These are phyloP conservation scores for Alectura lathami DNA, from an alignment of 2,113 vertebrate genomes.

Conservation along the genomic window DNA sequence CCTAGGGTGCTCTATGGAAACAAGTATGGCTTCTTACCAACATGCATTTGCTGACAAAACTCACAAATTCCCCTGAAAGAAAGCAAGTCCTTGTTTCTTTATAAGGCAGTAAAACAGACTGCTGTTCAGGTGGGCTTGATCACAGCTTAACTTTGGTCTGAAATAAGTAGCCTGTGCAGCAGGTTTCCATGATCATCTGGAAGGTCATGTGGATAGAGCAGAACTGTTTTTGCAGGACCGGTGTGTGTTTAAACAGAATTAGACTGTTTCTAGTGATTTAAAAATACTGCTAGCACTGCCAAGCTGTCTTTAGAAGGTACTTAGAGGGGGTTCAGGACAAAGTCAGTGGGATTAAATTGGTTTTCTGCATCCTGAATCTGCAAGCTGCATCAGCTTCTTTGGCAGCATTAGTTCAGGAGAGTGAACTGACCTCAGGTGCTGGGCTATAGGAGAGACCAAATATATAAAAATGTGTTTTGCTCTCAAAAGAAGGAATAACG, in stretches of 20 bases:
- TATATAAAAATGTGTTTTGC: neutral
- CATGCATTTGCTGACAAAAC: conserved; percentile 43
- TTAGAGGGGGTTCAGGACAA: conserved; percentile 24
- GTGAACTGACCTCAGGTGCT: neutral
- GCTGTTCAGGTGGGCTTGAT: conserved; percentile 18
- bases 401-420: neutral
- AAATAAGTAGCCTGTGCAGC: conserved; percentile 59
- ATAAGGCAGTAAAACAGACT: neutral
- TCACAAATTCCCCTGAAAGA: conserved; percentile 22
- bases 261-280: conserved; percentile 62
- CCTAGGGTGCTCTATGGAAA: neutral
- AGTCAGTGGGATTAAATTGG: conserved; percentile 28
- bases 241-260: conserved; percentile 58
- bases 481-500: neutral
- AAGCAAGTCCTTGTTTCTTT: conserved; percentile 4
- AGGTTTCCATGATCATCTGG: conserved; percentile 56
- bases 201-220: conserved; percentile 40
- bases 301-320: conserved; percentile 47
- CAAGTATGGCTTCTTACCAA: neutral
- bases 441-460: neutral
- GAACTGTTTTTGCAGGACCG: conserved; percentile 69
- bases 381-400: neutral
- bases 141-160: conserved; percentile 8
- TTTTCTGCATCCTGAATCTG: conserved; percentile 33
- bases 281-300: conserved; percentile 34